These are phyloP conservation scores for Encarsia formosa DNA, from an alignment of 2,888 invertebrate genomes.

Conservation along the genomic window DNA sequence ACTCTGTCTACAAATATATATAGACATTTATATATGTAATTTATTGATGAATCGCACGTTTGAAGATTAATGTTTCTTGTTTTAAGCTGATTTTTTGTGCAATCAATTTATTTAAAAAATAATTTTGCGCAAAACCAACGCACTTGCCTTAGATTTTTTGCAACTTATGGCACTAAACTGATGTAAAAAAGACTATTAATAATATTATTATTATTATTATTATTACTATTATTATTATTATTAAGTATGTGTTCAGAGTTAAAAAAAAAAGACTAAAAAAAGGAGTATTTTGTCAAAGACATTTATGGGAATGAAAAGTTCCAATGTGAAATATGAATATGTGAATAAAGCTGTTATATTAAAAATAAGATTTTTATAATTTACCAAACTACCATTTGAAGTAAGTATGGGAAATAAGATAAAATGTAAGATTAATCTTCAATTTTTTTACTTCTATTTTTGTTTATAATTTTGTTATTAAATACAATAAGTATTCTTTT, in stretches of 20 bases:
- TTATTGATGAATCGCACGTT: too few relatives aligned
- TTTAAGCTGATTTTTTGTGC: constrained; percentile 23
- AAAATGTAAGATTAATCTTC: too few relatives aligned
- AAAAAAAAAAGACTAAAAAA: constrained; percentile 8
- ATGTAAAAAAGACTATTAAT: constrained; percentile 8
- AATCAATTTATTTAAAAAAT: constrained; percentile 21
- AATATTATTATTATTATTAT: too few relatives aligned
- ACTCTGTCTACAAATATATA: too few relatives aligned
- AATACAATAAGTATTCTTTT: too few relatives aligned
- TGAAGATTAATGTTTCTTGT: too few relatives aligned
- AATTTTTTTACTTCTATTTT: too few relatives aligned
- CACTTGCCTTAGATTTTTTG: constrained; percentile 19
- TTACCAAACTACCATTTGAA: too few relatives aligned
- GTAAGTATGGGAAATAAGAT: too few relatives aligned
- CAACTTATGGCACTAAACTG: constrained; percentile 21
- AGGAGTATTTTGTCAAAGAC: constrained; percentile 23
- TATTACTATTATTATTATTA: too few relatives aligned
- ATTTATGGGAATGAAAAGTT: constrained; percentile 23
- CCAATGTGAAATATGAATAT: constrained; percentile 25
- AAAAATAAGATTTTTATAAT: constrained; percentile 9
- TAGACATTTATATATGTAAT: too few relatives aligned
- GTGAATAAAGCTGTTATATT: constrained; percentile 27
- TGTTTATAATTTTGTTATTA: too few relatives aligned
- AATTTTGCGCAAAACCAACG: constrained; percentile 6
- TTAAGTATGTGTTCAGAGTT: constrained; percentile 4